Percentiles rank a stretch among this genome's conserved stretches.
Evolutionary conservation across 2,888 invertebrate species (phyloP).

Genomic region (Cephus runcator): DNA sequence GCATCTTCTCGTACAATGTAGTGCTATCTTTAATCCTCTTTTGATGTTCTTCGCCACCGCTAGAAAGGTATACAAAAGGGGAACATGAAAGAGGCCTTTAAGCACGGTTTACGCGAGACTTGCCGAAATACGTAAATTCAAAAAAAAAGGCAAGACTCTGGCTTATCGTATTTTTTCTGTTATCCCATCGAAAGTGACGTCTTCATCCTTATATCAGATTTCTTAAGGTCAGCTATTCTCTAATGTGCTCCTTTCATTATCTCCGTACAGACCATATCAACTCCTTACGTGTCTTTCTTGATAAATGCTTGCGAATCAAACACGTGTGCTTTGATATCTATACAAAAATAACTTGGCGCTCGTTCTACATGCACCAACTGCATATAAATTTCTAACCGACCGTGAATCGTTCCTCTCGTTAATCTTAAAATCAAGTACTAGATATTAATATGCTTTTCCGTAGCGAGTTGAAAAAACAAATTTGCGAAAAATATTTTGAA

Average conservation of each 20-base stretch:
- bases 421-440: background rate
- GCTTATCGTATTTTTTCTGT: background rate
- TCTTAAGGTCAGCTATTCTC: background rate
- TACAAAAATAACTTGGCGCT: background rate
- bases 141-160: background rate
- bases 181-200: background rate
- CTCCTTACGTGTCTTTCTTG: background rate
- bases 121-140: background rate
- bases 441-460: background rate
- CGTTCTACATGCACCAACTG: background rate
- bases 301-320: background rate
- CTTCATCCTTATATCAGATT: background rate
- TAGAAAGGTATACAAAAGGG: background rate
- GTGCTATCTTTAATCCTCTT: background rate
- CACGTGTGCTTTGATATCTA: background rate
- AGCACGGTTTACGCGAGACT: background rate
- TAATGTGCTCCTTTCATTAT: background rate
- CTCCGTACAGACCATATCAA: background rate
- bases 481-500: background rate
- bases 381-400: background rate
- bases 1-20: background rate
- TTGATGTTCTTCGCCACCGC: background rate
- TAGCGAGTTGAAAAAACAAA: background rate
- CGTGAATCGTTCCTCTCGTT: background rate
- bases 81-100: background rate